Evolutionary conservation across 2,888 invertebrate genomes (phyloP).

Genomic region (Acronicta aceris): DNA sequence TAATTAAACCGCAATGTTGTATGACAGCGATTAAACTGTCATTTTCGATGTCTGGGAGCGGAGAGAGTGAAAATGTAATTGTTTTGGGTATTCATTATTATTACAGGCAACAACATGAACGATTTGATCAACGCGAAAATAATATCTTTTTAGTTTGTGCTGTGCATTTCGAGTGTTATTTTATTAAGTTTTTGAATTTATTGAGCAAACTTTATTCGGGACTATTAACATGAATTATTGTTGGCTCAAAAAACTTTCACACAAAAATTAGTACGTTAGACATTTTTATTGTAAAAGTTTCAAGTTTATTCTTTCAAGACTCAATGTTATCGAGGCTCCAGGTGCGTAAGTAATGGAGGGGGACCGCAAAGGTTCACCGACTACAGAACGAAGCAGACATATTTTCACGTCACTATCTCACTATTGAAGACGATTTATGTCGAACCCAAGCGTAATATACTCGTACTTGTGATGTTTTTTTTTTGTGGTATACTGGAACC

Average conservation of each 20-base stretch:
- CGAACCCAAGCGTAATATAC: slow-evolving; percentile 44
- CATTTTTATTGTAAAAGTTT: slow-evolving; percentile 53
- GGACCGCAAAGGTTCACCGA: slow-evolving; percentile 52
- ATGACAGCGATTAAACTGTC: slow-evolving; percentile 54
- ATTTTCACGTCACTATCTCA: slow-evolving; percentile 56
- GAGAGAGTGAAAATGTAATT: slow-evolving; percentile 39
- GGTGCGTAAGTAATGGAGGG: slow-evolving; percentile 63
- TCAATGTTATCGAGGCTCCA: slow-evolving; percentile 50
- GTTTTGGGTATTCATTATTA: slow-evolving; percentile 43
- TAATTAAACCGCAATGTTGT: slow-evolving; percentile 59
- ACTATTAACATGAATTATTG: slow-evolving; percentile 43
- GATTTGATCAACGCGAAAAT: slow-evolving; percentile 18
- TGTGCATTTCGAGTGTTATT: slow-evolving; percentile 11
- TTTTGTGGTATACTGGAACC: not conserved
- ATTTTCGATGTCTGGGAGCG: slow-evolving; percentile 49
- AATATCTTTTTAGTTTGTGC: slow-evolving; percentile 26
- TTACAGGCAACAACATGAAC: slow-evolving; percentile 24
- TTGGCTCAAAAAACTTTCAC: slow-evolving; percentile 28
- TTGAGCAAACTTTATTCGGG: slow-evolving; percentile 26
- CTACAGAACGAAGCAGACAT: slow-evolving; percentile 55
- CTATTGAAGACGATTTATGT: slow-evolving; percentile 51
- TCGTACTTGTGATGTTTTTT: slow-evolving; percentile 36
- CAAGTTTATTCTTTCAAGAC: slow-evolving; percentile 50
- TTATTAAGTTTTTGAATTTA: slow-evolving; percentile 13
- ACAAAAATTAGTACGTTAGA: slow-evolving; percentile 31